These are phyloP conservation scores for Prunella fulvescens DNA, from an alignment of 2,113 vertebrate species.

Conservation along the genomic window DNA sequence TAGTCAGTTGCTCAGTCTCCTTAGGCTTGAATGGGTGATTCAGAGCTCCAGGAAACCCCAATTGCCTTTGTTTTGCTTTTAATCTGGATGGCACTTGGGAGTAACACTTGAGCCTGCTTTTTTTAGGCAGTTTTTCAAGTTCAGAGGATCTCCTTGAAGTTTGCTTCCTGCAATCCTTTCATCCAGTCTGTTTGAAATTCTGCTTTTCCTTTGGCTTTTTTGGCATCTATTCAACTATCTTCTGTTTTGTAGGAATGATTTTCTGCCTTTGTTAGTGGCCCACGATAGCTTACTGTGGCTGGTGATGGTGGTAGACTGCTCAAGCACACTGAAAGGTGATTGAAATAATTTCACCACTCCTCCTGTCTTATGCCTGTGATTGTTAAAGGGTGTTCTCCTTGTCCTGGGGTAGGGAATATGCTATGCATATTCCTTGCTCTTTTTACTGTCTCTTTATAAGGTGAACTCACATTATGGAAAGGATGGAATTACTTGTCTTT, in stretches of 20 bases:
- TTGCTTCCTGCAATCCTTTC: constrained; percentile 23
- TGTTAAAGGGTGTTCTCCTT: not conserved
- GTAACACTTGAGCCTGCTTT: not conserved
- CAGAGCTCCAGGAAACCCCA: not conserved
- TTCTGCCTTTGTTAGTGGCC: constrained; percentile 1
- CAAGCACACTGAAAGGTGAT: not conserved
- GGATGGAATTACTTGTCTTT: not conserved
- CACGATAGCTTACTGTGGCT: not conserved
- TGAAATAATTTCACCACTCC: not conserved
- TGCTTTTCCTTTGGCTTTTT: constrained; percentile 34
- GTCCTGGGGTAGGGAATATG: not conserved
- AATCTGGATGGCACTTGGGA: constrained; percentile 19
- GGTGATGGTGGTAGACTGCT: not conserved
- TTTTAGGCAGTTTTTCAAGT: not conserved
- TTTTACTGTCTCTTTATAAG: not conserved
- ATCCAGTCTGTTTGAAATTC: constrained; percentile 42
- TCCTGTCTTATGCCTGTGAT: not conserved
- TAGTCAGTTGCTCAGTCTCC: not conserved
- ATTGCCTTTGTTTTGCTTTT: constrained; percentile 16
- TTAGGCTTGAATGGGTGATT: not conserved
- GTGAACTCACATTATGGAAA: not conserved
- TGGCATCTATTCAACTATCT: constrained; percentile 15
- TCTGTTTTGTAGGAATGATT: not conserved
- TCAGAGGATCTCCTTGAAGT: constrained; percentile 35
- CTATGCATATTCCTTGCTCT: not conserved